A percentile compares a stretch with the other conserved stretches of the same genome.
Conservation (phyloP, 2,113 vertebrate genomes). For the Silurus asotus region DNA sequence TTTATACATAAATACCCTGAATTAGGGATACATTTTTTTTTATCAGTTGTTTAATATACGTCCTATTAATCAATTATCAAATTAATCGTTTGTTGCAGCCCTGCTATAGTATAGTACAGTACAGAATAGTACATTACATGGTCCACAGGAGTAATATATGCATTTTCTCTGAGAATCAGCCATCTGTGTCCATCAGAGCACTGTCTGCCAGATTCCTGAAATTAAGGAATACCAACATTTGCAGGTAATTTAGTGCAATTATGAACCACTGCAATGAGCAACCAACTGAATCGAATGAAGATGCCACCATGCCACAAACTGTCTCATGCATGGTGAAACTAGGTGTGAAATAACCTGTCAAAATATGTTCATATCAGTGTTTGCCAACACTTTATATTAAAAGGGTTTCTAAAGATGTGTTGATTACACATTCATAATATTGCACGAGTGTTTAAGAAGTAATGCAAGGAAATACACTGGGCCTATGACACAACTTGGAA, state of each 20-base stretch:
- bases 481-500: background rate
- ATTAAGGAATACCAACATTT: background rate
- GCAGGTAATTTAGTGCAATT: background rate
- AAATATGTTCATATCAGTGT: background rate
- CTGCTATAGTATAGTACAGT: too few species aligned
- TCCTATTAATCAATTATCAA: too few species aligned
- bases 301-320: background rate
- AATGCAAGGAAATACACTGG: background rate
- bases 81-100: too few species aligned
- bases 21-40: too few species aligned
- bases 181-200: background rate
- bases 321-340: background rate
- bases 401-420: background rate
- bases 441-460: background rate
- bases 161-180: background rate
- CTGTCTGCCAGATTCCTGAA: background rate
- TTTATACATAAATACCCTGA: too few species aligned
- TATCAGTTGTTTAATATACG: too few species aligned
- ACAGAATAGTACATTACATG: background rate
- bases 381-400: background rate
- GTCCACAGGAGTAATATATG: background rate
- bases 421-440: background rate
- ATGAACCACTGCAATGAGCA: background rate
- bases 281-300: background rate
- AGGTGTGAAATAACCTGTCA: background rate